Base-by-base conservation (phyloP, 1,140 invertebrate species). In the roundworm (Caenorhabditis elegans) region DNA sequence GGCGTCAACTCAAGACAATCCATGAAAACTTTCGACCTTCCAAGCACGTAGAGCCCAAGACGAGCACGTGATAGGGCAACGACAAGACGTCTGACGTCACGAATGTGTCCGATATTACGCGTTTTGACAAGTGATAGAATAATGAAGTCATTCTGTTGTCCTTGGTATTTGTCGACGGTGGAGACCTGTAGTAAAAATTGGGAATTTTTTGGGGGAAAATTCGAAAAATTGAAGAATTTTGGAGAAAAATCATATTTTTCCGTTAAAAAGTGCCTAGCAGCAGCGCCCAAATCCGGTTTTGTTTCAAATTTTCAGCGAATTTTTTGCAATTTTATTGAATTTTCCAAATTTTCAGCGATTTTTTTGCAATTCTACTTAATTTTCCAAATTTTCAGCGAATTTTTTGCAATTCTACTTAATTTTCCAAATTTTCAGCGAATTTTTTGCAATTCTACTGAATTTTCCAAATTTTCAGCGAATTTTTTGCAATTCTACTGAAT, bases 111-210 rank as follows among this genome's bases (percentile, higher is more conserved):
- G 39, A 99, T 96, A 17, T 95, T 94, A 89, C 94, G 94, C 0
- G 98, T 99, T 82, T 96, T 93, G 19, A 99, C 98, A 17, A 99
- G 91, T 0, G 97, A 99, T 1, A 99, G 91, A 4, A 99, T 91
- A 77, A 99, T 97, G 87, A 96, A 98, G 91, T 99, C 97, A 91
- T 99, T 99, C 90, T 99, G 98, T 89, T 99, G 97, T 82, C 98
- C 98, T 90, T 99, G 98, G 90, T 97, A 99, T 88, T 98, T 98
- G 90, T 99, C 98, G 13, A 99, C 98, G 8, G 98, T 99, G 0
- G 93, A 92, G 48, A 93, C 91, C 91, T 92, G 82, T 24, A 84
- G 48, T 34, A 22, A 75, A 80, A 36, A 60, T 22, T 8, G 8
- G 26, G 4, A 8, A 48, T 19, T 26, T 79, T 36, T 34, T 34